Conservation (phyloP, 2,113 vertebrate genomes). For the Suncus etruscus region DNA sequence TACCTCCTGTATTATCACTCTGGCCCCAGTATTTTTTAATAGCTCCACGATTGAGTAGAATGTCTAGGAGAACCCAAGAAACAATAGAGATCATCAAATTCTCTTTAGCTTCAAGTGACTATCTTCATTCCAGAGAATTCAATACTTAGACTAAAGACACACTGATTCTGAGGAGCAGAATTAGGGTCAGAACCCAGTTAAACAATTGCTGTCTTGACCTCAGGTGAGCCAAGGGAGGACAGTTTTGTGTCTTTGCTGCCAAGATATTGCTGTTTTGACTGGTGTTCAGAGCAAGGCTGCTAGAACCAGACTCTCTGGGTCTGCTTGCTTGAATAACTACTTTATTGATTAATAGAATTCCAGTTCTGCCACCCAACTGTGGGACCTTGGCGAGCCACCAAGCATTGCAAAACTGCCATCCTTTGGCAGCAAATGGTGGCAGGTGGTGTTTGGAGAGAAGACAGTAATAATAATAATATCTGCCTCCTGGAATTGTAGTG, state of each 20-base stretch:
- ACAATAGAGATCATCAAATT: neutral
- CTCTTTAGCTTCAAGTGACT: neutral
- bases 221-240: neutral
- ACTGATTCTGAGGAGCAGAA: neutral
- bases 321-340: neutral
- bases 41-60: too few relatives aligned
- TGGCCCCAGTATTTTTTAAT: too few relatives aligned
- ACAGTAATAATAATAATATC: neutral
- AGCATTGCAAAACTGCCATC: conserved; percentile 2
- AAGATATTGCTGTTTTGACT: neutral
- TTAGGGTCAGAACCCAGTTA: neutral
- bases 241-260: neutral
- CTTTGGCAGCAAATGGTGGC: neutral
- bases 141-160: neutral
- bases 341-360: neutral
- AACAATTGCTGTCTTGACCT: neutral
- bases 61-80: neutral
- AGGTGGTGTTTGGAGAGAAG: neutral
- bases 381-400: neutral
- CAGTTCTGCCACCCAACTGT: neutral
- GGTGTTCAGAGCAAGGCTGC: neutral
- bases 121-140: neutral
- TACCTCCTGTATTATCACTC: too few relatives aligned
- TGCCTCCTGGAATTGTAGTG: neutral
- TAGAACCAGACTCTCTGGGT: neutral